Conservation (phyloP, 2,888 invertebrate genomes). For the Eupsilia transversa region DNA sequence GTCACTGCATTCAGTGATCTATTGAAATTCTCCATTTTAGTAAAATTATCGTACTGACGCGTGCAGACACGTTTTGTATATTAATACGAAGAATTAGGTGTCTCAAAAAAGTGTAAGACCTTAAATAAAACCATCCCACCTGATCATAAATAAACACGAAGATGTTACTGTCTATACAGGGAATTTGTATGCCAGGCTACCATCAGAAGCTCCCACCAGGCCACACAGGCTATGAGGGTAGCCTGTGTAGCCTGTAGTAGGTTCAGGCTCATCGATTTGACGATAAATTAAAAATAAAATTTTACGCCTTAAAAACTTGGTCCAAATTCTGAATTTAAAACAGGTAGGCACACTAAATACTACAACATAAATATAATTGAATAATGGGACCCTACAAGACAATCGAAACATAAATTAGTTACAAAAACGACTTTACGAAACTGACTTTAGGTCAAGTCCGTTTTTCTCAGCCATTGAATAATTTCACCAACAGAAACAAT, state of each 20-base stretch:
- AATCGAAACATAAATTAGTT: neutral
- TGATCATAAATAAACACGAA: neutral
- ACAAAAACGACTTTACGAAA: neutral
- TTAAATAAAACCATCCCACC: neutral
- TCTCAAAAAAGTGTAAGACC: neutral
- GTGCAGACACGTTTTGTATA: neutral
- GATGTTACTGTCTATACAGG: neutral
- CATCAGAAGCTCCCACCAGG: neutral
- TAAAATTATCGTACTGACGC: neutral
- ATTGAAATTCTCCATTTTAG: neutral
- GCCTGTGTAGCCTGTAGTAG: too few species aligned
- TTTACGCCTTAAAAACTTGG: neutral
- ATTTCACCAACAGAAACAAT: slow-evolving; percentile 27
- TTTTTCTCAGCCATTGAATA: slow-evolving; percentile 31
- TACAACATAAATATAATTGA: too few species aligned
- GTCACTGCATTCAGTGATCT: neutral
- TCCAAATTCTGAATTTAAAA: neutral
- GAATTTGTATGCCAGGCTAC: neutral
- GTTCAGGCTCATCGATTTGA: too few species aligned
- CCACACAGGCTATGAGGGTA: too few species aligned
- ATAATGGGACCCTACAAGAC: neutral
- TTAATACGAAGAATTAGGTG: too few species aligned
- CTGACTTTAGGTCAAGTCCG: too few species aligned
- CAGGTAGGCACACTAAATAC: too few species aligned
- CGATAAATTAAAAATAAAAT: neutral